Conservation (phyloP, 2,888 invertebrate species). For the Ophion ellenae region DNA sequence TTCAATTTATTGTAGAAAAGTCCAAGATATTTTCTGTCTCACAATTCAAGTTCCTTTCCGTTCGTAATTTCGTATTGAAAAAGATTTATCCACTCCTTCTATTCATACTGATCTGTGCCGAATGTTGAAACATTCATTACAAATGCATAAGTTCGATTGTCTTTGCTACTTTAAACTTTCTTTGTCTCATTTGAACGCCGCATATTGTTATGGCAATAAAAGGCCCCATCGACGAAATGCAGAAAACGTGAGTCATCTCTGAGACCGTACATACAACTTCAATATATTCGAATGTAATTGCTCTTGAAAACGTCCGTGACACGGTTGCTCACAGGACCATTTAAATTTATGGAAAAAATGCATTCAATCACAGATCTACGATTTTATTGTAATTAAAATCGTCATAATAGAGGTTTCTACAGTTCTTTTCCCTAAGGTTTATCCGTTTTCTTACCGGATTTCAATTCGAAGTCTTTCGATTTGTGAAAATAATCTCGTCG, state of each 20-base stretch:
- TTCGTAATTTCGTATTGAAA: too few species aligned
- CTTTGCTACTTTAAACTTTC: neutral
- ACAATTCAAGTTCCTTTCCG: too few species aligned
- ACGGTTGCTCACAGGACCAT: constrained; percentile 71
- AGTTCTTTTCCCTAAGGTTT: too few species aligned
- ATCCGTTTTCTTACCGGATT: too few species aligned
- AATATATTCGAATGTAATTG: constrained; percentile 49
- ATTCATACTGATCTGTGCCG: too few species aligned
- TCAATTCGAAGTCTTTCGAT: too few species aligned
- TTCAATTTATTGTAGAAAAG: too few species aligned
- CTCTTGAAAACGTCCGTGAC: constrained; percentile 70
- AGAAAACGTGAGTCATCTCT: constrained; percentile 24
- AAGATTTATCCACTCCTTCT: too few species aligned
- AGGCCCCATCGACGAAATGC: neutral
- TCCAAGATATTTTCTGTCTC: too few species aligned
- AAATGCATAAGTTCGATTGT: neutral
- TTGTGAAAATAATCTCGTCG: too few species aligned
- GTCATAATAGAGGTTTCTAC: constrained; percentile 5
- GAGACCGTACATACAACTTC: constrained; percentile 9
- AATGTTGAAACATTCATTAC: neutral
- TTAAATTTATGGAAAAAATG: constrained; percentile 33
- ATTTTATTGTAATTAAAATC: constrained; percentile 6
- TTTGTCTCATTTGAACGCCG: neutral
- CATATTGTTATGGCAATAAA: neutral
- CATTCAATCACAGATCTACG: neutral